These are phyloP conservation scores for Eulemur albifrons DNA, from an alignment of 2,797 vertebrate species.

Conservation along the genomic window DNA sequence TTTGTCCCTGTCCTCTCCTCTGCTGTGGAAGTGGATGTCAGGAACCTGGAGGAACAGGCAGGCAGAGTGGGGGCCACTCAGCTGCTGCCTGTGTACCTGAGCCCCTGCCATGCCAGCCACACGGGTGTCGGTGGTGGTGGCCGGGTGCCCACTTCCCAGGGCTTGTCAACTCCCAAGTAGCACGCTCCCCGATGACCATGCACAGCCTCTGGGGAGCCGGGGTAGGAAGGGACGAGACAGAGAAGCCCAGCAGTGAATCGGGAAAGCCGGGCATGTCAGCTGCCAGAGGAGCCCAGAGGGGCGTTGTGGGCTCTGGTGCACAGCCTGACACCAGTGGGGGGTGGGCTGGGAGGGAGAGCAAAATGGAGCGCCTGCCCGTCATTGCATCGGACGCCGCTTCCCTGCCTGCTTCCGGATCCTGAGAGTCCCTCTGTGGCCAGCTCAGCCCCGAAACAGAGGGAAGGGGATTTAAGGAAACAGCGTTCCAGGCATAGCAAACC, in stretches of 20 bases:
- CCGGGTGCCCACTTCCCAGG: not conserved
- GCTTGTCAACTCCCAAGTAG: not conserved
- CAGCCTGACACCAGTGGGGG: fast-evolving
- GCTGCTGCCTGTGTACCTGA: not conserved
- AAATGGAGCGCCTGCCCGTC: not conserved
- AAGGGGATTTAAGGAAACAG: not conserved
- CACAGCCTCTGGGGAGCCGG: no score
- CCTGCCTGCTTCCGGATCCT: not conserved
- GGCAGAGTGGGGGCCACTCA: fast-evolving
- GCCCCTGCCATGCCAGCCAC: not conserved
- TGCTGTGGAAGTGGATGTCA: not conserved
- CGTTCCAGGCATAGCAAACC: fast-evolving
- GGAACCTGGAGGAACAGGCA: fast-evolving
- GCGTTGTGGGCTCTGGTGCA: not conserved
- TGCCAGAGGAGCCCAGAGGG: not conserved
- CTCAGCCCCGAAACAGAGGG: not conserved
- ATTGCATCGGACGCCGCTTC: not conserved
- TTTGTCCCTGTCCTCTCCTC: not conserved
- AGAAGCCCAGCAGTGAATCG: not conserved
- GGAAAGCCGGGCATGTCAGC: not conserved
- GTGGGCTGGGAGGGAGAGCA: not conserved
- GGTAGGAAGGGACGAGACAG: not conserved
- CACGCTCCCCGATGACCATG: fast-evolving
- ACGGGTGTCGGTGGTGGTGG: no score
- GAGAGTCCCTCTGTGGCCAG: no score